phyloP scores from a whole-genome alignment of 1,140 invertebrate species.

The Leucophenga varia region DNA sequence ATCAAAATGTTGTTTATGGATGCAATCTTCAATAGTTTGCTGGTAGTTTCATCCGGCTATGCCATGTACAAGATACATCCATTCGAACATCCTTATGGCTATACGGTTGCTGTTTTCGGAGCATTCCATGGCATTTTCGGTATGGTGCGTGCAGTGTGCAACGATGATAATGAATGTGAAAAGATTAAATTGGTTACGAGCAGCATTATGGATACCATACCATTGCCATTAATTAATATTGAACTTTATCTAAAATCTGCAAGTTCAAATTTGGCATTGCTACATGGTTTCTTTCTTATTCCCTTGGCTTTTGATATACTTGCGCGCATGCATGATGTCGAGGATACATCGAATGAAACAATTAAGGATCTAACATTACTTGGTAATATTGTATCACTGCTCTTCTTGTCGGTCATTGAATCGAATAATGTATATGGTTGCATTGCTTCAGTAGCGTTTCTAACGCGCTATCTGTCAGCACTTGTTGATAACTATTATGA shows the following conservation, averaged over 20 bases:
- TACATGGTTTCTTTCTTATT: conserved; percentile 39
- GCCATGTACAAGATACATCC: conserved; percentile 38
- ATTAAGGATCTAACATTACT: conserved; percentile 43
- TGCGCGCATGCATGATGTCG: conserved; percentile 26
- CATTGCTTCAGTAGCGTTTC: conserved; percentile 36
- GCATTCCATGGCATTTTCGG: conserved; percentile 38
- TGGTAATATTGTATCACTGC: conserved; percentile 42
- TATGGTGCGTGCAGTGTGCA: conserved; percentile 26
- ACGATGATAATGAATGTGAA: conserved; percentile 30
- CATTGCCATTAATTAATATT: conserved; percentile 40
- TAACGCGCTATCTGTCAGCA: conserved; percentile 30
- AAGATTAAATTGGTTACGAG: conserved; percentile 22
- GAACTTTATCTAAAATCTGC: conserved; percentile 37
- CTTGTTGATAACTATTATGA: conserved; percentile 34
- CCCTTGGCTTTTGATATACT: conserved; percentile 35
- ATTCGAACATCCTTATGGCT: conserved; percentile 32
- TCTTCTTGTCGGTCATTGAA: conserved; percentile 44
- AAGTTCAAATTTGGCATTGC: conserved; percentile 27
- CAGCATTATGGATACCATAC: conserved; percentile 40
- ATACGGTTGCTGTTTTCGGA: conserved; percentile 34
- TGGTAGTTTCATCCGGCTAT: conserved; percentile 44
- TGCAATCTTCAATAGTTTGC: conserved; percentile 38
- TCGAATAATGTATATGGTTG: conserved; percentile 29
- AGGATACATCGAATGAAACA: conserved; percentile 29
- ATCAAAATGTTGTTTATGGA: no score